Evolutionary conservation across 2,113 vertebrate genomes (phyloP).

Genomic region (Tetrax tetrax): DNA sequence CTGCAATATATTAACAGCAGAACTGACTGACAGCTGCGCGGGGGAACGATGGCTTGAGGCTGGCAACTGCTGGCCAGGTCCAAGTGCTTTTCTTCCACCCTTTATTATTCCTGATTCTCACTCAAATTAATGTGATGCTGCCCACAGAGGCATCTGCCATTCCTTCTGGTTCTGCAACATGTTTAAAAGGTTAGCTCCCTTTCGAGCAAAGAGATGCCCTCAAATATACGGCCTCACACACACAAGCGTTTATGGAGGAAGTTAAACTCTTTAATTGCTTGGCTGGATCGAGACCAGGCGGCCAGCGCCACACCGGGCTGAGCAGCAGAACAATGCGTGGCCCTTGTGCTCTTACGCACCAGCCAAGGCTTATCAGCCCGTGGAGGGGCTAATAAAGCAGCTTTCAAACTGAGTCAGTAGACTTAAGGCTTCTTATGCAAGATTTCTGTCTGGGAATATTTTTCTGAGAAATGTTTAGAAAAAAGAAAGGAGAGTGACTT

Average conservation of each 20-base stretch:
- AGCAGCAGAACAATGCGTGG: neutral
- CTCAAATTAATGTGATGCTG: neutral
- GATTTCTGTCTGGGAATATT: conserved; percentile 13
- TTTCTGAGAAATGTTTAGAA: conserved; percentile 2
- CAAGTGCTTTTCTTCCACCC: neutral
- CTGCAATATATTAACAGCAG: neutral
- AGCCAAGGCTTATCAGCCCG: conserved; percentile 21
- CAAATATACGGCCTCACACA: neutral
- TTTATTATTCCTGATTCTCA: neutral
- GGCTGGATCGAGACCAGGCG: conserved; percentile 13
- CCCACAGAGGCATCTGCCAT: neutral
- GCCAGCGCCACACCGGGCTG: neutral
- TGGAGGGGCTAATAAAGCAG: conserved; percentile 12
- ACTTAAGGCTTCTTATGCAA: conserved; percentile 2
- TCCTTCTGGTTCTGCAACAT: neutral
- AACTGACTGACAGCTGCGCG: neutral
- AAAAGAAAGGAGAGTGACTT: neutral
- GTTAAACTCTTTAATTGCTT: conserved; percentile 30
- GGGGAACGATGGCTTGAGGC: neutral
- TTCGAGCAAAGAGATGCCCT: neutral
- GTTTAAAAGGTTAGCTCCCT: neutral
- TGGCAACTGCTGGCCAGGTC: neutral
- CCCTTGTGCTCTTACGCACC: neutral
- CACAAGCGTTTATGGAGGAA: conserved; percentile 19
- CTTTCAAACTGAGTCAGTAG: conserved; percentile 30